phyloP scores from a whole-genome alignment of 2,797 vertebrate species.

The Etheostoma nigrum region DNA sequence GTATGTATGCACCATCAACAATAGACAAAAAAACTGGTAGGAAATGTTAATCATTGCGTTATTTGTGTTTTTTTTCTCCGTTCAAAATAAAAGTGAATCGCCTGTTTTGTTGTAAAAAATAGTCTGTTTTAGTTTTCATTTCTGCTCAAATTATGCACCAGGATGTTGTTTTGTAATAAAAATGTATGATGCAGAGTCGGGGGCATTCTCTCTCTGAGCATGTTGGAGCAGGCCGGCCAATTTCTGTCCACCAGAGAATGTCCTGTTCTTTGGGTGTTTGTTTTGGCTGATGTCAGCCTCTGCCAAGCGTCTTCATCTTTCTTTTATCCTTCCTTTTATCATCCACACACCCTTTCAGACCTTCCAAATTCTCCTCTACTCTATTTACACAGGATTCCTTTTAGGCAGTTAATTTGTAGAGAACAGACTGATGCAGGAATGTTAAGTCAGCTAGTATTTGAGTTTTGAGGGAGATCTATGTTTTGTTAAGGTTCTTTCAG shows the following conservation, averaged over 20 bases:
- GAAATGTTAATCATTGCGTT: background rate
- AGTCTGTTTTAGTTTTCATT: conserved; percentile 9
- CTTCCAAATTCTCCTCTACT: conserved; percentile 48
- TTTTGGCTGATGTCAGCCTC: conserved; percentile 77
- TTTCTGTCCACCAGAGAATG: conserved; percentile 77
- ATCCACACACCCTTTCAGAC: conserved; percentile 53
- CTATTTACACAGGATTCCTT: conserved; percentile 25
- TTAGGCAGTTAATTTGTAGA: conserved; percentile 40
- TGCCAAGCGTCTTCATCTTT: conserved; percentile 73
- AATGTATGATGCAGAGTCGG: conserved; percentile 55
- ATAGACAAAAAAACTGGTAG: background rate
- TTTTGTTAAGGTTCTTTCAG: conserved; percentile 60
- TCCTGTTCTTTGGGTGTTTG: conserved; percentile 83
- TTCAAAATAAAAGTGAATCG: background rate
- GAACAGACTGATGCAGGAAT: conserved; percentile 39
- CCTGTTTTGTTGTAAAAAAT: background rate
- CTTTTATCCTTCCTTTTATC: conserved; percentile 64
- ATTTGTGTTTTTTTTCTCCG: background rate
- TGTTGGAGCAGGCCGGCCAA: conserved; percentile 67
- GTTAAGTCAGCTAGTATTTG: conserved; percentile 53
- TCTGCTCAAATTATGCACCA: conserved; percentile 33
- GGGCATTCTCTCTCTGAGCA: conserved; percentile 60
- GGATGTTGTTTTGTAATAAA: conserved; percentile 65
- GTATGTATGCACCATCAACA: background rate
- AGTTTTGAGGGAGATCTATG: conserved; percentile 49